A percentile compares a stretch with the other conserved stretches of the same genome.
Conservation (phyloP, 1,140 invertebrate genomes). For the Oncopeltus fasciatus region DNA sequence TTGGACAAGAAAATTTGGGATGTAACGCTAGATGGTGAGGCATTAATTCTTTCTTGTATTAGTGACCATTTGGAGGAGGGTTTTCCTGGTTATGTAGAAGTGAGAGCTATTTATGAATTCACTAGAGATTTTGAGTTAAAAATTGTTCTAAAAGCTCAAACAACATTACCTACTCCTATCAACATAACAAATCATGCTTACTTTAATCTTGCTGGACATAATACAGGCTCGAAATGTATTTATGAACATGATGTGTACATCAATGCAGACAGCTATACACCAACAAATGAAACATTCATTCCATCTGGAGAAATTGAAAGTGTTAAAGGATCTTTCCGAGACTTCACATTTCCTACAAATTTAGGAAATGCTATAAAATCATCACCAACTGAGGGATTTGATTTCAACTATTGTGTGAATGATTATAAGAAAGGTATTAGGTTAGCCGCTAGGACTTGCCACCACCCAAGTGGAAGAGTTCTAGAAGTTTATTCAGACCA, state of each 20-base stretch:
- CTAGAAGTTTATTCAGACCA: conserved; percentile 64
- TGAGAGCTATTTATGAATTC: conserved; percentile 54
- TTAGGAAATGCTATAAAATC: neutral
- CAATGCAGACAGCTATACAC: conserved; percentile 61
- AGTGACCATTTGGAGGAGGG: conserved; percentile 74
- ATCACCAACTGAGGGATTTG: neutral
- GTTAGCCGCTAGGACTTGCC: conserved; percentile 8
- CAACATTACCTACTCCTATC: conserved; percentile 64
- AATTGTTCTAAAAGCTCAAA: conserved; percentile 55
- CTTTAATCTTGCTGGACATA: conserved; percentile 83
- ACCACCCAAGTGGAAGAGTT: conserved; percentile 12
- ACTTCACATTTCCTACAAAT: conserved; percentile 6
- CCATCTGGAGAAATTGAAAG: conserved; percentile 57
- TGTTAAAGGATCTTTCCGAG: conserved; percentile 28
- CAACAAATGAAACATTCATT: conserved; percentile 54
- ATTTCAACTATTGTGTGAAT: conserved; percentile 3
- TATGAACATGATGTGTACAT: conserved; percentile 60
- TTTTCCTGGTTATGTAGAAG: conserved; percentile 62
- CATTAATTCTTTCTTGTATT: conserved; percentile 47
- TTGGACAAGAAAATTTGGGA: conserved; percentile 56
- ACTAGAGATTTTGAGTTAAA: conserved; percentile 52
- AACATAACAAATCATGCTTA: conserved; percentile 89
- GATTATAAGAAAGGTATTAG: neutral
- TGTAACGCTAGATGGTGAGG: conserved; percentile 33
- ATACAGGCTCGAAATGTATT: conserved; percentile 38